Base-by-base conservation (phyloP, 2,113 vertebrate species). In the Polyodon spathula region DNA sequence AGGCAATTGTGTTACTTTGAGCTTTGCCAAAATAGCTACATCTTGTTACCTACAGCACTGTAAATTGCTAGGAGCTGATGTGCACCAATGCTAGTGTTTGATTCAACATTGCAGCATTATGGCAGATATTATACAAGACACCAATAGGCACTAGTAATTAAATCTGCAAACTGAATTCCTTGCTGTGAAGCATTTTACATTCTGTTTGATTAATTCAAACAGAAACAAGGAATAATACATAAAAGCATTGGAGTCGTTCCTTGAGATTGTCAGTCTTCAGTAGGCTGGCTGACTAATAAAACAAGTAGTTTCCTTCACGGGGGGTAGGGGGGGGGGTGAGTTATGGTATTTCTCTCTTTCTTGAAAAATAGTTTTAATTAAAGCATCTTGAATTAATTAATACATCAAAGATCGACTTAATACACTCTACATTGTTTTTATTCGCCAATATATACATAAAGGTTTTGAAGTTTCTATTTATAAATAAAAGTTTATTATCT, bases 301-400 rank as follows among this genome's bases (percentile, higher is more conserved):
- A 44, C 17, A 37, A 14, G 42, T 54, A 14, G 8, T n/a, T 10
- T 38, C 53, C 37, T 55, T 4, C 16, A n/a, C n/a, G n/a, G n/a
- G n/a, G n/a, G n/a, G n/a, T n/a, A n/a, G n/a, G n/a, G n/a, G n/a
- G n/a, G n/a, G n/a, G n/a, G n/a, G n/a, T n/a, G n/a, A n/a, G n/a
- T n/a, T n/a, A n/a, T n/a, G n/a, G n/a, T n/a, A n/a, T n/a, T 51
- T 56, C 62, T 64, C 55, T 54, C 58, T 54, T 17, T 54, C 43
- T 27, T 46, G 54, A 62, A 12, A 50, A 46, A 15, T 61, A 4
- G 39, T 64, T 10, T 56, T 71, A 65, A 53, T 74, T 73, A 69
- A 48, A 58, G 15, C 48, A 70, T 69, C 39, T 58, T 57, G 56
- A 66, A 58, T 66, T 41, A 71, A 74, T 77, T 71, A 68, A 61